Evolutionary conservation across 2,888 invertebrate species (phyloP).

Genomic region (Dicranocentrus wangi): DNA sequence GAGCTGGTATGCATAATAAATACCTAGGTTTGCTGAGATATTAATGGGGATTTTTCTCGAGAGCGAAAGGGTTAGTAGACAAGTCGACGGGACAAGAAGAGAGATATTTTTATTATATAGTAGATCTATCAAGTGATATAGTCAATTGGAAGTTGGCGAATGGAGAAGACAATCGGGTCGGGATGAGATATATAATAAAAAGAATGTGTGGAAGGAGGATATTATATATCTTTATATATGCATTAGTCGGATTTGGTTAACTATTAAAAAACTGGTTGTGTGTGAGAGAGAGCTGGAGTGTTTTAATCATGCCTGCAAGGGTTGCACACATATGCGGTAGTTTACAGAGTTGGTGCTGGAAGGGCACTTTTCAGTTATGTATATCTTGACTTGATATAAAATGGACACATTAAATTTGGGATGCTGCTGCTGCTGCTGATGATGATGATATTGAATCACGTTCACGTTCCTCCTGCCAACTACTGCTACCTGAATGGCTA

Average conservation of each 20-base stretch:
- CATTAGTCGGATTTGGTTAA: neutral
- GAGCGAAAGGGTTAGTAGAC: constrained; percentile 20
- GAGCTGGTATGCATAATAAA: constrained; percentile 43
- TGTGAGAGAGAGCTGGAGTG: constrained; percentile 20
- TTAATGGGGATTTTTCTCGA: constrained; percentile 3
- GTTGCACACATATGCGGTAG: too few species aligned
- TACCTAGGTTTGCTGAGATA: constrained; percentile 2
- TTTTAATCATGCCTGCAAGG: constrained; percentile 54
- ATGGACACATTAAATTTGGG: too few species aligned
- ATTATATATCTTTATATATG: too few species aligned
- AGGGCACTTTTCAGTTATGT: constrained; percentile 51
- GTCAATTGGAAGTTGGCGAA: constrained; percentile 20
- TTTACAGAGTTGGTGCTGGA: too few species aligned
- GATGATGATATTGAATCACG: constrained; percentile 52
- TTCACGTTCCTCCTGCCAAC: constrained; percentile 24
- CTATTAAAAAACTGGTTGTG: constrained; percentile 48
- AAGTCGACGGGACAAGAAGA: constrained; percentile 27
- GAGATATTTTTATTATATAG: too few species aligned
- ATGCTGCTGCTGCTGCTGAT: constrained; percentile 36
- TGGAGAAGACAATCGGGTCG: neutral
- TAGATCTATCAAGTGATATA: too few species aligned
- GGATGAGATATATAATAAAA: constrained; percentile 25
- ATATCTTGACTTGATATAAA: too few species aligned
- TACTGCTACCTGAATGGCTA: too few species aligned
- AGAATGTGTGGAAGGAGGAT: constrained; percentile 23